Conservation (phyloP, 2,888 invertebrate genomes). For the Caenorhabditis sp. region DNA sequence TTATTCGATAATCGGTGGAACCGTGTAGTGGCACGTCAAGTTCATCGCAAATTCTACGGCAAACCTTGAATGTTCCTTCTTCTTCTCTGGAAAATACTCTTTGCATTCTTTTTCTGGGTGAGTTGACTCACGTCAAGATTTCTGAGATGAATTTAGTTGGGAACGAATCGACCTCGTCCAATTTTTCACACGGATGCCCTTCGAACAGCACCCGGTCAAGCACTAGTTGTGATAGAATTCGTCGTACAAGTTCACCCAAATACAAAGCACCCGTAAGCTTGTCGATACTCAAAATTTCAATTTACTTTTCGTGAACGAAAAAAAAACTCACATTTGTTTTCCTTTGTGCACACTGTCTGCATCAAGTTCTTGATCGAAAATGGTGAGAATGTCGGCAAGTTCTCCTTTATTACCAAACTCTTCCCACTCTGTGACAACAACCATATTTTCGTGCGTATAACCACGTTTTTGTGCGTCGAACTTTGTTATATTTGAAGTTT, state of each 20-base stretch:
- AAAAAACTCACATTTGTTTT: constrained; percentile 66
- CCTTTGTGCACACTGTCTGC: constrained; percentile 69
- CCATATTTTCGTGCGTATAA: constrained; percentile 68
- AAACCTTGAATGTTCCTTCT: constrained; percentile 62
- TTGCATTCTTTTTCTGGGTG: neutral
- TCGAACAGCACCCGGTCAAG: constrained; percentile 67
- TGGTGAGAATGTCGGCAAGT: constrained; percentile 65
- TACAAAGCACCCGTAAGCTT: constrained; percentile 71
- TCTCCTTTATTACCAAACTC: constrained; percentile 71
- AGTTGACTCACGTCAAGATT: constrained; percentile 62
- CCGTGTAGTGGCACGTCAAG: constrained; percentile 69
- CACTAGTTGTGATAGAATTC: constrained; percentile 66
- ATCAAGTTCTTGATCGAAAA: constrained; percentile 69
- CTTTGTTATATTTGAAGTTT: constrained; percentile 67
- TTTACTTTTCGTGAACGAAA: constrained; percentile 3
- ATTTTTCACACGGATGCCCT: constrained; percentile 62
- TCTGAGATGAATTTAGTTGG: constrained; percentile 71
- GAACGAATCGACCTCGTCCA: constrained; percentile 67
- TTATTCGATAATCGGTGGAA: constrained; percentile 64
- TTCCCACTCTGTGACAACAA: constrained; percentile 71
- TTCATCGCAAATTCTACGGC: constrained; percentile 70
- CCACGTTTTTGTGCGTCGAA: constrained; percentile 62
- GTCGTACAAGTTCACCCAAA: constrained; percentile 69
- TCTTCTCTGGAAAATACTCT: constrained; percentile 61
- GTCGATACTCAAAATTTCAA: too few relatives aligned